Base-by-base conservation (phyloP, 2,888 invertebrate species). In the Cephus runcator region DNA sequence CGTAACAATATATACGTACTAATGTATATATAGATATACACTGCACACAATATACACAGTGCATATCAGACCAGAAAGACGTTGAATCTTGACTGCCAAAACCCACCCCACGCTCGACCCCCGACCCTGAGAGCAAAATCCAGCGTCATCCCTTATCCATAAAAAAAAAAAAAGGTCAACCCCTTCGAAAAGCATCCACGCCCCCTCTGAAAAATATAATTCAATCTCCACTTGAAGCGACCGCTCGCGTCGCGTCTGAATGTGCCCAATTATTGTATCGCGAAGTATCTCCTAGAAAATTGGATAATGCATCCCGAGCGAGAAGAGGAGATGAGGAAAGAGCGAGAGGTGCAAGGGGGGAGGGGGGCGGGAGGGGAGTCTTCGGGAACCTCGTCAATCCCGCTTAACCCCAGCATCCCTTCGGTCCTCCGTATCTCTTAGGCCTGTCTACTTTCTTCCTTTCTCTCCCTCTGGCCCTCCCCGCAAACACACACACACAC, bases 211-310 rank as follows among this genome's bases (percentile, higher is more conserved):
- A 80, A 80, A 85, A 84, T 83, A 85, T 85, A 87, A 88, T 87
- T 82, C 79, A 82, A 82, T 81, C 81, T 79, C 75, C 31, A 76
- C 79, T 81, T 85, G 86, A 85, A 33, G 81, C 85, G 81, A 81
- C 85, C 77, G 77, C 36, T 69, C 15, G 34, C 31, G 79, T 79
- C 81, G 80, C 73, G 82, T 79, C 75, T 88, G 88, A 90, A 88
- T 89, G 86, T 88, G 86, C 87, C 88, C 89, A 89, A 90, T 90
- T 90, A 90, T 89, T 88, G 85, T 89, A 88, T 88, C 84, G 84
- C 83, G 84, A 85, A 88, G 88, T 87, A 88, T 88, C 87, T 85
- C 84, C 84, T 84, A 85, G 88, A 87, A 88, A 89, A 88, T 88
- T 88, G 88, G 85, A 90, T 89, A 88, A 89, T 88, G 84, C 85